phyloP scores from a whole-genome alignment of 2,888 invertebrate species.

The Drosophila flavopinicola region DNA sequence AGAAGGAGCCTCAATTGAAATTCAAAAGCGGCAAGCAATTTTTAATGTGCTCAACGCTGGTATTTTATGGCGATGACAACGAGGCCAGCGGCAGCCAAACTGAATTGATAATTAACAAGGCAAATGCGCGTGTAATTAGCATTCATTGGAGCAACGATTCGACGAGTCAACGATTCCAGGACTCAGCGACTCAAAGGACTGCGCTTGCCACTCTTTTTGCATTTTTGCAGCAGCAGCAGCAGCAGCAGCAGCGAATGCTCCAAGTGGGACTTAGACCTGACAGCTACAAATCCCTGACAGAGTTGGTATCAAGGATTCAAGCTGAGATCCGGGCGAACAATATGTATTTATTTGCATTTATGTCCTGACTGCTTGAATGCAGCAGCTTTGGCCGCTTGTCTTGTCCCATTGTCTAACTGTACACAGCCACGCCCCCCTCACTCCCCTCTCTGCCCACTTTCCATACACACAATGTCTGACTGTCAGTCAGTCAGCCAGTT shows the following conservation, averaged over 20 bases:
- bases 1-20: conserved; percentile 64
- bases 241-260: background rate
- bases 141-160: conserved; percentile 68
- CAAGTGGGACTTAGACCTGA: conserved; percentile 5
- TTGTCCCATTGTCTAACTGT: conserved; percentile 59
- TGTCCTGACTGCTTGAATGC: conserved; percentile 49
- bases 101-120: conserved; percentile 82
- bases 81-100: conserved; percentile 52
- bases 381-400: conserved; percentile 34
- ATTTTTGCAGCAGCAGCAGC: background rate
- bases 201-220: conserved; percentile 9
- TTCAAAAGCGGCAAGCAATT: conserved; percentile 76
- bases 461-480: conserved; percentile 17
- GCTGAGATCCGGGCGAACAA: conserved; percentile 29
- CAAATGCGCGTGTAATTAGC: conserved; percentile 79
- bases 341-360: conserved; percentile 72
- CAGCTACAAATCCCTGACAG: conserved; percentile 25
- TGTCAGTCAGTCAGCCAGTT: conserved; percentile 47
- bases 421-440: background rate
- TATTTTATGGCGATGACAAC: conserved; percentile 72
- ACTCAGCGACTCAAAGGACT: conserved; percentile 6
- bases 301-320: conserved; percentile 3
- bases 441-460: conserved; percentile 1
- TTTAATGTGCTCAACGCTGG: conserved; percentile 68
- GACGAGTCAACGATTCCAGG: conserved; percentile 1